phyloP scores from a whole-genome alignment of 1,140 invertebrate species.

The Zaprionus ghesquierei region DNA sequence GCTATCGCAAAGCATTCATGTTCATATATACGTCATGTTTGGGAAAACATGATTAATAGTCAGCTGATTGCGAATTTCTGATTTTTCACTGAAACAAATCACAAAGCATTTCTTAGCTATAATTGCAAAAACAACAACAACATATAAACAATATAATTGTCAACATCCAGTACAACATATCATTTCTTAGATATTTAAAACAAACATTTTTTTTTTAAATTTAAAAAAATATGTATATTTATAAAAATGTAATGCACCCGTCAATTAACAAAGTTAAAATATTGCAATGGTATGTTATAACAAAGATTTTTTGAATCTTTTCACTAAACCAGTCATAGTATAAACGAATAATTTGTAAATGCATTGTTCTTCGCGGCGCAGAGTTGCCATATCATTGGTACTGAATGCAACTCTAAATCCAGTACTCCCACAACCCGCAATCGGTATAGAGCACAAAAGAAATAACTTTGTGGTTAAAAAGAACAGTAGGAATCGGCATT shows the following conservation, averaged over 20 bases:
- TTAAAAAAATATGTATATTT: neutral
- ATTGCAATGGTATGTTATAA: neutral
- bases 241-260: neutral
- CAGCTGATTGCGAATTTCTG: neutral
- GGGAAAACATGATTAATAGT: slow-evolving; percentile 1
- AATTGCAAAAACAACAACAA: neutral
- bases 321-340: neutral
- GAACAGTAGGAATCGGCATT: neutral
- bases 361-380: slow-evolving; percentile 31
- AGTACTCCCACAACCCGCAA: neutral
- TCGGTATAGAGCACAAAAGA: slow-evolving; percentile 1
- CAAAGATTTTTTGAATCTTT: neutral
- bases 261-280: neutral
- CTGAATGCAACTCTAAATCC: slow-evolving; percentile 23
- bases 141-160: neutral
- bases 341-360: slow-evolving; percentile 22
- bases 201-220: too few relatives aligned
- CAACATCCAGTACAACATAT: too few relatives aligned
- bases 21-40: neutral
- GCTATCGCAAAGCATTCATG: neutral
- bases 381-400: slow-evolving; percentile 17
- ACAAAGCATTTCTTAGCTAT: neutral
- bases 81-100: neutral
- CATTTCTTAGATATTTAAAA: too few relatives aligned
- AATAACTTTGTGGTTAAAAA: neutral